phyloP scores from a whole-genome alignment of 2,888 invertebrate species.

The Ichneumoninae sp. region DNA sequence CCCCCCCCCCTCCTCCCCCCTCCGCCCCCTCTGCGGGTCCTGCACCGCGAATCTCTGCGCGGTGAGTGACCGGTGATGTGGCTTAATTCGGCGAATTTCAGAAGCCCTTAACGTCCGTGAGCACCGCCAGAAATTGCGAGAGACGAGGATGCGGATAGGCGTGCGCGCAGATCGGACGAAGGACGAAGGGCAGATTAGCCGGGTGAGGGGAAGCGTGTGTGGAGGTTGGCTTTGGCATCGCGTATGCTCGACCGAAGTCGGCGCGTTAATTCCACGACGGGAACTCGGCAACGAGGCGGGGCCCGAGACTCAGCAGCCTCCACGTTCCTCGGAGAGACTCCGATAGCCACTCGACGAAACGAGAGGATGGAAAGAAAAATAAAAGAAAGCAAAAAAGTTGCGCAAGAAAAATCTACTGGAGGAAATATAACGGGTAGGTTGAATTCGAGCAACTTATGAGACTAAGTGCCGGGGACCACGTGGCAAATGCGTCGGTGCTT shows the following conservation, averaged over 20 bases:
- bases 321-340: background rate
- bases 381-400: background rate
- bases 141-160: background rate
- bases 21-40: too few relatives aligned
- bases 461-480: background rate
- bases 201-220: background rate
- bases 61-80: conserved; percentile 60
- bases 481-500: background rate
- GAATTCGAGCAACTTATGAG: background rate
- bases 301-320: background rate
- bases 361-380: background rate
- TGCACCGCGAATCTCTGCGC: conserved; percentile 46
- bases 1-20: background rate
- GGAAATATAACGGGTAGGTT: background rate
- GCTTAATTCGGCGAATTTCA: conserved; percentile 62
- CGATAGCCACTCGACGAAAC: background rate
- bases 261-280: conserved; percentile 15
- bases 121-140: conserved; percentile 27
- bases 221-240: conserved; percentile 6
- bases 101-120: conserved; percentile 16
- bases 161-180: background rate
- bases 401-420: background rate
- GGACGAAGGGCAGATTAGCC: conserved; percentile 3
- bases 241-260: background rate
- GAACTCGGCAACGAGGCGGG: background rate